Conservation (phyloP, 2,797 vertebrate genomes). For the Acrocephalus scirpaceus region DNA sequence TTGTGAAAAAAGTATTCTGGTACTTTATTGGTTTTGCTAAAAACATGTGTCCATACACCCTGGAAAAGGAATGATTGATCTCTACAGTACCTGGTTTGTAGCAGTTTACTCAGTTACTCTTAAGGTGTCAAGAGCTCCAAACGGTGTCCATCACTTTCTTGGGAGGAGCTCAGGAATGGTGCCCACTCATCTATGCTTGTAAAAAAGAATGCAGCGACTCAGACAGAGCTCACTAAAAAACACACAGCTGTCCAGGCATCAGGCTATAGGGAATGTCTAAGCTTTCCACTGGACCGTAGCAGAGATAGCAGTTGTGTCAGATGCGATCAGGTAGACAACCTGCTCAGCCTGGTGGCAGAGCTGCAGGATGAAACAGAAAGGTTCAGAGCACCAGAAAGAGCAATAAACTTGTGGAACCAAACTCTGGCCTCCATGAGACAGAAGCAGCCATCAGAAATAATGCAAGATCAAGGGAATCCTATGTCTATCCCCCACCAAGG, state of each 20-base stretch:
- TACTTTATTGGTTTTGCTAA: neutral
- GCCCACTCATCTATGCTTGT: neutral
- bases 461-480: neutral
- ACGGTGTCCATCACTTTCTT: fast-evolving
- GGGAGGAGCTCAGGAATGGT: neutral
- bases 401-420: neutral
- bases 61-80: neutral
- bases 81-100: neutral
- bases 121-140: neutral
- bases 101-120: neutral
- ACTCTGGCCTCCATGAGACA: neutral
- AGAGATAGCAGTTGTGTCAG: neutral
- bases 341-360: neutral
- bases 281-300: neutral
- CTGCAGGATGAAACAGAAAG: neutral
- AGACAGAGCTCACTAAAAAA: neutral
- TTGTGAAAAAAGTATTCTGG: neutral
- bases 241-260: neutral
- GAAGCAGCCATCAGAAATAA: neutral
- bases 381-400: neutral
- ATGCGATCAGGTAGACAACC: neutral
- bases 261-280: neutral
- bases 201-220: fast-evolving
- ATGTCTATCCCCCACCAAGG: too few species aligned
- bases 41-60: neutral